Evolutionary conservation across 2,888 invertebrate genomes (phyloP), one percentile per base, ranked within the genome.

Genomic region (Exephanes ischioxanthus): DNA sequence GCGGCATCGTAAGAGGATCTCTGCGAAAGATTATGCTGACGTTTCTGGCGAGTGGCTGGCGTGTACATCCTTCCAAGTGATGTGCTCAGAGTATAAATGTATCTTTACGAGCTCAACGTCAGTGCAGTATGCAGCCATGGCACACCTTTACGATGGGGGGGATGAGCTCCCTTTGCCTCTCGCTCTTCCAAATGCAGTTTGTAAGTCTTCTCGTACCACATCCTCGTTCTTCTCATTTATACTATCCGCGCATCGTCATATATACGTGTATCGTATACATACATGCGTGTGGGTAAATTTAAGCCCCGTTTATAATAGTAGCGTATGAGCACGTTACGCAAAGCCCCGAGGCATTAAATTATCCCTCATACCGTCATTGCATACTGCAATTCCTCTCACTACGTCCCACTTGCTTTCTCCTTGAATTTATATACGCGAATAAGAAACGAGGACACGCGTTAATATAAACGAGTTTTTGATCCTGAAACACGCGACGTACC

Each of bases 21-120:
- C 83, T 67, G 87, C 81, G 84, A 88, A 86, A 87, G 88, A 90
- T 90, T 90, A 90, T 87, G 87, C 87, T 87, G 90, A 90, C 86
- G 88, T 86, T 84, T 73, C 85, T 67, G n/a, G 82, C 71, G 82
- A 86, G 76, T 84, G 85, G 85, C 81, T 88, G 83, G 78, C 82
- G 81, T 82, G 84, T 85, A 82, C 84, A 87, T 86, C 85, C 87
- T 84, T 84, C 87, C 88, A 80, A 83, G 84, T 85, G 87, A 89
- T 88, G 86, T 88, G 88, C 85, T 80, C 55, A 41, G 85, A 79
- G 82, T 89, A 87, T 86, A 87, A 89, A 89, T 88, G 89, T 87
- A 89, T 89, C 86, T 89, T 90, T 89, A 90, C 88, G 89, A 89
- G 89, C 86, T 87, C 82, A 86, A 85, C 87, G 87, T 87, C 73